Evolutionary conservation across 1,140 invertebrate genomes (phyloP).

Genomic region (Lepidotrigona ventralis): DNA sequence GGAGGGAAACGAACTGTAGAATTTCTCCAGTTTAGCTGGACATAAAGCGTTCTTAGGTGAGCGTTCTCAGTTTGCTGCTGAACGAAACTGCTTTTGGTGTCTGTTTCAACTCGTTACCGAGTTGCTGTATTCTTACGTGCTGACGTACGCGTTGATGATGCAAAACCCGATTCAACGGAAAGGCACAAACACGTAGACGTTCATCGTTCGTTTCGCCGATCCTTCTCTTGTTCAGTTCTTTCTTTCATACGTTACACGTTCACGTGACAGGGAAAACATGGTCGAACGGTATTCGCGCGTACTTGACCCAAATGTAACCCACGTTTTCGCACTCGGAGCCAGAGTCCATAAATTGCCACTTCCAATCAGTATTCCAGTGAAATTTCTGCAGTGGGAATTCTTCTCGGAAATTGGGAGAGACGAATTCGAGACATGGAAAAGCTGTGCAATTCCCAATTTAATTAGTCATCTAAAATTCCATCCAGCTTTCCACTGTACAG

Average conservation of each 20-base stretch:
- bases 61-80: background rate
- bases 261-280: too few relatives aligned
- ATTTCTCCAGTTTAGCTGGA: background rate
- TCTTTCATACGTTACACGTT: background rate
- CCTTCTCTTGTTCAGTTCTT: too few relatives aligned
- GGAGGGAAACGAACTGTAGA: background rate
- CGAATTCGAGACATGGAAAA: background rate
- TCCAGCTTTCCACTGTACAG: background rate
- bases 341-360: background rate
- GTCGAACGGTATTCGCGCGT: background rate
- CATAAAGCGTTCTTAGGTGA: background rate
- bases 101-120: background rate
- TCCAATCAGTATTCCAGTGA: too few relatives aligned
- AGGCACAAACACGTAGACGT: too few relatives aligned
- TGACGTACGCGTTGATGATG: conserved; percentile 9
- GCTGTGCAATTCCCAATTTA: background rate
- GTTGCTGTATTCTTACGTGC: background rate
- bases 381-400: background rate
- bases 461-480: background rate
- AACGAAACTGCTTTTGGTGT: background rate
- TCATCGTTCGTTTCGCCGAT: background rate
- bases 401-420: background rate
- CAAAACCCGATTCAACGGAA: background rate
- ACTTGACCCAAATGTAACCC: conserved; percentile 10
- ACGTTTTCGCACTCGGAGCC: background rate